Base-by-base conservation (phyloP, 2,113 vertebrate species). In the Telmatochromis sp. region DNA sequence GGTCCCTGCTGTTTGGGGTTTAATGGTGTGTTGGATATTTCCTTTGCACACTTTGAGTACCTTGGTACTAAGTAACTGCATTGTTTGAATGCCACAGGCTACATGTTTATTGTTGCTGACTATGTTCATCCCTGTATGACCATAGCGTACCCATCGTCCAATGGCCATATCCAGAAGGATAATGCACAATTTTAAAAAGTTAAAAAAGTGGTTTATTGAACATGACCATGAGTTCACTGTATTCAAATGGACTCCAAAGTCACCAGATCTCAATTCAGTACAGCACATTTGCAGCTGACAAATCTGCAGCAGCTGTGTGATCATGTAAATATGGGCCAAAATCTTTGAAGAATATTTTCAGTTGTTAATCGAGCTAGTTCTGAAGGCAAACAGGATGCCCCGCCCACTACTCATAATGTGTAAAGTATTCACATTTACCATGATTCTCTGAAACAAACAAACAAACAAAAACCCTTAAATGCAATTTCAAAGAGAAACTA, bases 71-170 rank as follows among this genome's bases (percentile, higher is more conserved):
- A 17, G 13, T 58, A 68, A 73, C 40, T 73, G 13, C 0, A 73
- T 45, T 45, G n/a, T 73, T 73, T 73, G 40, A 73, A 73, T 45
- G 37, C 63, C 63, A 68, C 35, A 23, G 11, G 33, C 63, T 40
- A 68, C 63, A 40, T 68, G 63, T 13, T 37, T 40, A 40, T 68
- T 68, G 63, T 14, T 68, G 2, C 37, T 71, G 35, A 68, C 35
- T 21, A 71, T 71, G 37, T 42, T 42, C 65, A 71, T 42, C 65
- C 35, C 65, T 42, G 65, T 42, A 23, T 42, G 37, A 71, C 0
- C 37, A 71, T 4, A 23, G 0, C 4, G 2, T 42, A 42, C 37
- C 21, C 37, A 26, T 45, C 0, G 2, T 26, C 65, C 0, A 0
- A 26, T 73, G 5, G 37, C 37, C 14, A 12, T 42, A 10, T 45